Base-by-base conservation (phyloP, 2,113 vertebrate species). In the Platycercus adscitus region DNA sequence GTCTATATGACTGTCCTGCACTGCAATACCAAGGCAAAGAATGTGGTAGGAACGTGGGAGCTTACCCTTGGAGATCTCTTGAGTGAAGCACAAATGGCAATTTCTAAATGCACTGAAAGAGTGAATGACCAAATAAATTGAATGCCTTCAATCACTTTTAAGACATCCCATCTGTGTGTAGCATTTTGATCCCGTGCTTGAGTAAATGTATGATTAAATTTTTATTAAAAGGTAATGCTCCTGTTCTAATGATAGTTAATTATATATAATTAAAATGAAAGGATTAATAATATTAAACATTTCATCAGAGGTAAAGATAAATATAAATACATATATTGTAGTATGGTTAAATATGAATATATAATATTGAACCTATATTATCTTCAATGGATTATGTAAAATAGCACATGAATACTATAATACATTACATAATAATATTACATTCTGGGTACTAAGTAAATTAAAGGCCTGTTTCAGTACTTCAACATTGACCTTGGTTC, bases 211-310 rank as follows among this genome's bases (percentile, higher is more conserved):
- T 90, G 82, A 97, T 95, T 96, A 94, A 96, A 96, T 75, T 94
- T 95, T 95, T 96, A 97, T 97, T 96, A 93, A 97, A 97, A 97
- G 83, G 87, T 75, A 91, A 95, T 96, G 49, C 73, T 95, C 72
- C 89, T 41, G 56, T n/a, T n/a, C 94, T 95, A 97, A 97, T 97
- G 89, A 95, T 23, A 53, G 81, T 66, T 94, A 97, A 97, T 96
- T 96, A 91, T 61, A 90, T 90, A 88, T 95, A 86, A 96, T 95
- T 97, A 96, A 94, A 95, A 94, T 56, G 53, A 90, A 86, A 96
- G 79, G 26, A 95, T 95, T 97, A 96, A 91, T 93, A 95, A 95
- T 91, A 96, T 96, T 96, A 97, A 96, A 96, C 92, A 97, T 96
- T 91, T 96, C 60, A 95, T 95, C 93, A 91, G 86, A 91, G 72